Evolutionary conservation across 2,888 invertebrate species (phyloP), one percentile per base, ranked within the genome.

Genomic region (Sinelater perroti): DNA sequence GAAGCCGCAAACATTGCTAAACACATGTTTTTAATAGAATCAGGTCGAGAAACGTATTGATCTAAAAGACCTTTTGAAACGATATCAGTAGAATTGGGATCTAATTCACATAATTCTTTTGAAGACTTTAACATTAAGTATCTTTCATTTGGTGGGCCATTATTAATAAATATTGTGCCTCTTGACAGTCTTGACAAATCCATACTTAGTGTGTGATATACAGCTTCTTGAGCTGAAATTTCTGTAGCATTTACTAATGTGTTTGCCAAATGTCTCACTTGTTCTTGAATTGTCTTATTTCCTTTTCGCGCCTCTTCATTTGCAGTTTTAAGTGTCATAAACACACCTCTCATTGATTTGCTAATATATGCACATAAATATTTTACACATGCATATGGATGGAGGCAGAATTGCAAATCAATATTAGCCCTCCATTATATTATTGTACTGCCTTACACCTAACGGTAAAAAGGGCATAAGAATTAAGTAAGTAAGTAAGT

Each of bases 161-260:
- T 26, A 26, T 24, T 44, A 10, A 44, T 44, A 18, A 24, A 44
- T 8, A 44, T 13, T n/a, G 10, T 10, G n/a, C 3, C 10, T 3
- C 44, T 2, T n/a, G 44, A 44, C 44, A 44, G 24, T 20, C 24
- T 24, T 3, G 44, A 44, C 2, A 44, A 7, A 11, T 44, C 13
- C 20, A 44, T 40, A 20, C 40, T 40, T 16, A 40, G 21, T 3
- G 5, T 4, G 11, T 44, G 44, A 44, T 44, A 44, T 5, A 44
- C 24, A 2, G 44, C 44, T 44, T 44, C 44, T 44, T 44, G 44
- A 14, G 44, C 44, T 26, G 44, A 44, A 3, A 44, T 44, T 44
- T 44, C 44, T 11, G 44, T 44, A 2, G 26, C 44, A 13, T 44
- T 44, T 10, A 44, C 44, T 10, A 44, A 14, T 2, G 44, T 44